A percentile compares a stretch with the other conserved stretches of the same genome.
These are phyloP conservation scores for Rhadinocentrus ornatus DNA, from an alignment of 2,797 vertebrate species.

Conservation along the genomic window DNA sequence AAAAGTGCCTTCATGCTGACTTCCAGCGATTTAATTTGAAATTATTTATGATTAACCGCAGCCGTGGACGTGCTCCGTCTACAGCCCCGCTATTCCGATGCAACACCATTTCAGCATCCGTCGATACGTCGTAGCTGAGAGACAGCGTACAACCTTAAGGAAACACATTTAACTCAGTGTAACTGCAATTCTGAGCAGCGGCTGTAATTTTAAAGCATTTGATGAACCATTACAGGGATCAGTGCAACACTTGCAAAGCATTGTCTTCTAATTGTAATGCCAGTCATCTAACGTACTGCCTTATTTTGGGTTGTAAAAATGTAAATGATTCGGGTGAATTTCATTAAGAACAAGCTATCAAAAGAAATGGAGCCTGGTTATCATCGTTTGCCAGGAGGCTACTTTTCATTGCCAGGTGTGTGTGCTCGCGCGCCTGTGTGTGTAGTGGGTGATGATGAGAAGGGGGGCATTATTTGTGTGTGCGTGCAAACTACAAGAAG, in stretches of 20 bases:
- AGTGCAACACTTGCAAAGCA: constrained; percentile 17
- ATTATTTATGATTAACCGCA: constrained; percentile 58
- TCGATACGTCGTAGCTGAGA: constrained; percentile 21
- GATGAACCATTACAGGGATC: constrained; percentile 2
- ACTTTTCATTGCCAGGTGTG: constrained; percentile 57
- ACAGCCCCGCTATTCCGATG: constrained; percentile 43
- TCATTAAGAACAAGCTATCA: constrained; percentile 32
- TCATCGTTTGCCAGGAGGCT: constrained; percentile 51
- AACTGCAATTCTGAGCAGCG: constrained; percentile 3
- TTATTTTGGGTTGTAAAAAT: constrained; percentile 10
- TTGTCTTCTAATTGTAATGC: constrained; percentile 31
- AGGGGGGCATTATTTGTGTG: constrained; percentile 63
- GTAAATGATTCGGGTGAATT: constrained; percentile 24
- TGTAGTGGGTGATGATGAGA: neutral
- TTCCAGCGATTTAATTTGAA: constrained; percentile 55
- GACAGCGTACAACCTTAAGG: constrained; percentile 10
- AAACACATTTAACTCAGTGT: constrained; percentile 7
- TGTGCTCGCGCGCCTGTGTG: constrained; percentile 7
- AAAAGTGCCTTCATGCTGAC: constrained; percentile 53
- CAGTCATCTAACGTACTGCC: constrained; percentile 19
- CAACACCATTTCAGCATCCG: constrained; percentile 54
- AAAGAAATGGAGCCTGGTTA: constrained; percentile 43
- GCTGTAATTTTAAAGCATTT: constrained; percentile 9
- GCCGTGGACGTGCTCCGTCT: constrained; percentile 69
- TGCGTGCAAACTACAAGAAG: constrained; percentile 54